Evolutionary conservation across 2,113 vertebrate genomes (phyloP), one percentile per base, ranked within the genome.

Genomic region (Scytalopus superciliaris): DNA sequence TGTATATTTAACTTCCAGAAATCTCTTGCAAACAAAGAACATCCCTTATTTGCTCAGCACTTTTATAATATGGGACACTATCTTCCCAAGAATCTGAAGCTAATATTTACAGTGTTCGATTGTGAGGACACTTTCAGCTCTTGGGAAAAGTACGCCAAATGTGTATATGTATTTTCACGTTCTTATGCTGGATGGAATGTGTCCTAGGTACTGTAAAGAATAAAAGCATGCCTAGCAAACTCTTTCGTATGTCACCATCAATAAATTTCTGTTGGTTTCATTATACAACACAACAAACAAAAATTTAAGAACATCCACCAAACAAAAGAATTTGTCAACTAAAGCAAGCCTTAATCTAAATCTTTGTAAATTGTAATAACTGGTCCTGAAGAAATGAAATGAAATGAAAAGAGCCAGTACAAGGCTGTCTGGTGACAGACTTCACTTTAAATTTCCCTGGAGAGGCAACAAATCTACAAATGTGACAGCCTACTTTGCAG

Each of bases 91-190:
- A 93, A 93, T 37, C 73, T 75, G 76, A 84, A 96, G 90, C 57
- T 89, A 96, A 97, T 95, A 96, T 94, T 97, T 95, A 80, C 93
- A 79, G 68, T 81, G 44, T 82, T 93, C 19, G 13, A 17, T 62
- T 89, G 53, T 57, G 79, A 89, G 53, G 92, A 89, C 80, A 69
- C 33, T 93, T 94, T 24, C 33, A 50, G 62, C 83, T 94, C 76
- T 49, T 90, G 69, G 88, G 85, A 42, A 68, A 76, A 96, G 84
- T 57, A 5, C 76, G 69, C 80, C 53, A 68, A 78, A 69, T 39
- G 9, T n/a, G 10, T 30, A 14, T 64, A 45, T 86, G 62, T 66
- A 3, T 59, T 87, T 92, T 60, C 56, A 60, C 47, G 30, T 83
- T 70, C 62, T 62, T 47, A 8, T 77, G 35, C 55, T 73, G 5